phyloP scores from a whole-genome alignment of 2,797 vertebrate species.

The Rhinogobio ventralis region DNA sequence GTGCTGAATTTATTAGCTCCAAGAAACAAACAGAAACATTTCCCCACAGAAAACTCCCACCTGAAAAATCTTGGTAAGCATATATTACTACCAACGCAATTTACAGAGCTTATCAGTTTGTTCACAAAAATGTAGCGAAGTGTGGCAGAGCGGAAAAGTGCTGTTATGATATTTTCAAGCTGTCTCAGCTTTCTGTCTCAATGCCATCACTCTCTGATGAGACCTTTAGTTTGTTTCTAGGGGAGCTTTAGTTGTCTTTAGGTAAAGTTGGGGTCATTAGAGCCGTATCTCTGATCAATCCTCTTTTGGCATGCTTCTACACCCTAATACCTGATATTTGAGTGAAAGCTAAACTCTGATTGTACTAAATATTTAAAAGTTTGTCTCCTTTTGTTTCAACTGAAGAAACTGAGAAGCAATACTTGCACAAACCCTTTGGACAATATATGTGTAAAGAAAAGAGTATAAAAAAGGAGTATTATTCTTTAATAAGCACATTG shows the following conservation, averaged over 20 bases:
- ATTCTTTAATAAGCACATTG: neutral
- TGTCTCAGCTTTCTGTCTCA: neutral
- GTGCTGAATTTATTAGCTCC: neutral
- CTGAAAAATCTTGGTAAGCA: neutral
- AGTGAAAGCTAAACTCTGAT: slow-evolving; percentile 34
- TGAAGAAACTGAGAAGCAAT: neutral
- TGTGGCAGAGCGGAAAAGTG: neutral
- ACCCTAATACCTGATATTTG: slow-evolving; percentile 42
- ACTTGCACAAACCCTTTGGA: neutral
- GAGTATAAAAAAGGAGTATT: neutral
- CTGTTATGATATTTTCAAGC: neutral
- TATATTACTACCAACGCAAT: neutral
- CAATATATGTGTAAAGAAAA: neutral
- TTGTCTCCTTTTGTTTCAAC: slow-evolving; percentile 30
- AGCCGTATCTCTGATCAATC: slow-evolving; percentile 44
- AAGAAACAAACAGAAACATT: neutral
- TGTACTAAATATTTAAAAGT: slow-evolving; percentile 54
- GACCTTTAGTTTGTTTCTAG: neutral
- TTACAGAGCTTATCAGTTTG: slow-evolving; percentile 10
- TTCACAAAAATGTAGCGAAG: neutral
- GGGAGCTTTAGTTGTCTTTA: neutral
- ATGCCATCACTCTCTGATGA: neutral
- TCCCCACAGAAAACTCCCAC: neutral
- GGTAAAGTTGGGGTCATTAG: slow-evolving; percentile 10
- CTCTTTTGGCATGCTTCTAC: slow-evolving; percentile 34